phyloP scores from a whole-genome alignment of 64 coral and sea anemone genomes.

The Exaiptasia diaphana region DNA sequence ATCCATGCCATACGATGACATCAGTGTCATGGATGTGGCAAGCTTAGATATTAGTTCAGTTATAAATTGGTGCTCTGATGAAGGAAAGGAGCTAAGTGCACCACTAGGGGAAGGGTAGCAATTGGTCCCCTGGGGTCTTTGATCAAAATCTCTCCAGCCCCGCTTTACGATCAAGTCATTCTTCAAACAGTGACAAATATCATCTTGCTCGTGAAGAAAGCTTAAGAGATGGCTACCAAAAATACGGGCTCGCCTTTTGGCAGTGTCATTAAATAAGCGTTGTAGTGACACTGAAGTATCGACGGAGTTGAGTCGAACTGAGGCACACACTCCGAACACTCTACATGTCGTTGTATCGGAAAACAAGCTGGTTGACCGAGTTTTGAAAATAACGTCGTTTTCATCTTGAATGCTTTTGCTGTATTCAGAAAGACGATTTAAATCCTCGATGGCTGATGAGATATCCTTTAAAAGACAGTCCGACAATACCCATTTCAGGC shows the following conservation, averaged over 20 bases:
- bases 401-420: slow-evolving; percentile 47
- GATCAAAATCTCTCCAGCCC: slow-evolving; percentile 67
- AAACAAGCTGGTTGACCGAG: background rate
- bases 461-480: slow-evolving; percentile 41
- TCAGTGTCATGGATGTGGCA: slow-evolving; percentile 67
- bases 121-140: slow-evolving; percentile 10
- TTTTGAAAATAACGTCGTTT: slow-evolving; percentile 5
- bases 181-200: slow-evolving; percentile 50
- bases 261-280: slow-evolving; percentile 67
- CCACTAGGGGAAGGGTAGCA: slow-evolving; percentile 39
- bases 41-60: slow-evolving; percentile 64
- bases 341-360: background rate
- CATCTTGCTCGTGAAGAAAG: slow-evolving; percentile 59
- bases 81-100: slow-evolving; percentile 53
- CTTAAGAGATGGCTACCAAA: slow-evolving; percentile 41
- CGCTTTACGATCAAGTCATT: slow-evolving; percentile 39
- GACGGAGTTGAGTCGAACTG: background rate
- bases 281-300: slow-evolving; percentile 44
- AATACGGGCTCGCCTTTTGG: slow-evolving; percentile 52
- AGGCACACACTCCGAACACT: background rate
- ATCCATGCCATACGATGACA: slow-evolving; percentile 23
- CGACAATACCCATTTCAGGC: slow-evolving; percentile 46
- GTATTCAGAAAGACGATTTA: slow-evolving; percentile 72
- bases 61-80: slow-evolving; percentile 61
- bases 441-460: slow-evolving; percentile 75